phyloP scores from a whole-genome alignment of 2,888 invertebrate genomes.

The Fragum fragum region DNA sequence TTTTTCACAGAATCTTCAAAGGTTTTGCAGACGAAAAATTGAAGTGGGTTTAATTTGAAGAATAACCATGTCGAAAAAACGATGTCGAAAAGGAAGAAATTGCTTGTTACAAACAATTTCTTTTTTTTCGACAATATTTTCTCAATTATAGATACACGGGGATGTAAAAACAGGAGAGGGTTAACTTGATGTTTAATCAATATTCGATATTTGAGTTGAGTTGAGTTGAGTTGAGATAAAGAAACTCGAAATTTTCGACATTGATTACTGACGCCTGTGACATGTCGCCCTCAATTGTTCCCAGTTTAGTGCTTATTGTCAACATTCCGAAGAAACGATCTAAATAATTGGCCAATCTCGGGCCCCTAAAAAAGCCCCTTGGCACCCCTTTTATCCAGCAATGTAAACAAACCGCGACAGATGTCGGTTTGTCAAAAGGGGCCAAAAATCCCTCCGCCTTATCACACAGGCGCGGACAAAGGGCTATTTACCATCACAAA shows the following conservation, averaged over 20 bases:
- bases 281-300: not conserved
- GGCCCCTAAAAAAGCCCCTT: not conserved
- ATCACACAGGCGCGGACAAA: slow-evolving; percentile 29
- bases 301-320: not conserved
- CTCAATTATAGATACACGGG: too few relatives aligned
- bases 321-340: not conserved
- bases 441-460: slow-evolving; percentile 14
- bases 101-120: too few relatives aligned
- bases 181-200: not conserved
- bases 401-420: slow-evolving; percentile 48
- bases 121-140: too few relatives aligned
- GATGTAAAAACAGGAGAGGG: too few relatives aligned
- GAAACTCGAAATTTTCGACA: not conserved
- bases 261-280: not conserved
- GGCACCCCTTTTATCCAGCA: slow-evolving; percentile 13
- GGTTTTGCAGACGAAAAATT: too few relatives aligned
- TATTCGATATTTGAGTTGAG: too few relatives aligned
- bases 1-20: too few relatives aligned
- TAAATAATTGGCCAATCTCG: not conserved
- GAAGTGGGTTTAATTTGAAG: too few relatives aligned
- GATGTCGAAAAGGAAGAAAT: too few relatives aligned
- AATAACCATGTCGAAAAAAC: too few relatives aligned
- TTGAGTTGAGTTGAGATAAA: too few relatives aligned
- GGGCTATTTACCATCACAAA: slow-evolving; percentile 4
- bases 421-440: slow-evolving; percentile 33